Conservation (phyloP, 2,888 invertebrate species). For the Colletes collaris region DNA sequence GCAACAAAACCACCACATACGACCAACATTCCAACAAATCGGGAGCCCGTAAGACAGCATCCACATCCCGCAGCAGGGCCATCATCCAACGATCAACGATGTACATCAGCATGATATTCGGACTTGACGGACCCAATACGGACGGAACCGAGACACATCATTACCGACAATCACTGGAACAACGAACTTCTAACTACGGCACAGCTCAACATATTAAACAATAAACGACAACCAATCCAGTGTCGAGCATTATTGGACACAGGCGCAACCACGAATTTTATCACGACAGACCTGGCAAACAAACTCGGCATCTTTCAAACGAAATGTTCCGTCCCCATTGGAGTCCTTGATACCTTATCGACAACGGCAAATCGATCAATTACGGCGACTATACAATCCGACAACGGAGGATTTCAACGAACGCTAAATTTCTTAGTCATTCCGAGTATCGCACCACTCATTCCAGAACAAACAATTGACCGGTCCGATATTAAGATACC, state of each 20-base stretch:
- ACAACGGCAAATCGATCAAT: neutral
- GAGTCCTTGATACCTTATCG: neutral
- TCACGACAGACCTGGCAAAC: neutral
- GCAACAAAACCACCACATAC: too few species aligned
- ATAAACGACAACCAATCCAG: neutral
- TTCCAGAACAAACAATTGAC: slow-evolving; percentile 9
- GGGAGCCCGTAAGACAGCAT: too few species aligned
- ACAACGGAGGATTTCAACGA: neutral
- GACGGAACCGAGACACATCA: too few species aligned
- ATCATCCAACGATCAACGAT: too few species aligned
- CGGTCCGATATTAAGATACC: neutral
- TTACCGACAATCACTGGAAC: too few species aligned
- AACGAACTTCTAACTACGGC: too few species aligned
- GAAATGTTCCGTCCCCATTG: neutral
- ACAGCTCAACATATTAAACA: neutral
- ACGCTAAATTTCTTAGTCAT: neutral
- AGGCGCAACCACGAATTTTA: slow-evolving; percentile 13
- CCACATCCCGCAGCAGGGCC: too few species aligned
- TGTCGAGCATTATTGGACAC: slow-evolving; percentile 9
- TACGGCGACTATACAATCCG: neutral
- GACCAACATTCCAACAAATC: too few species aligned
- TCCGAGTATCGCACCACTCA: neutral
- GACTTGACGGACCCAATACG: too few species aligned
- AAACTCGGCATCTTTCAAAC: neutral
- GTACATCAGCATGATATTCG: too few species aligned